Evolutionary conservation across 2,113 vertebrate species (phyloP).

Genomic region (Apistogramma diplotaenia): DNA sequence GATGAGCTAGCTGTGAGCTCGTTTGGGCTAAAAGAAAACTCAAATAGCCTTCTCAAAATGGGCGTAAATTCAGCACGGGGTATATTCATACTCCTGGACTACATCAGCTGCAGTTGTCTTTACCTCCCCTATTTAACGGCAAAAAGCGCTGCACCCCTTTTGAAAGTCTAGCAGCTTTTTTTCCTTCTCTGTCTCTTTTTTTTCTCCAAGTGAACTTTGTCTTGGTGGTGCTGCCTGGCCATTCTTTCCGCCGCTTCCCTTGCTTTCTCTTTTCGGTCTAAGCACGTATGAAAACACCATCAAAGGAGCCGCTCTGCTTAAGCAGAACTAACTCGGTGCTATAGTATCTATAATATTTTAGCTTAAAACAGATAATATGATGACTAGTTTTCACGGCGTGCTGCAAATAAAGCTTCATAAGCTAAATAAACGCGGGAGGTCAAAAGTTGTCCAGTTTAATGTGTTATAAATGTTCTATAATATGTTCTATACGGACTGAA

Average conservation of each 20-base stretch:
- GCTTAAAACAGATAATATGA: neutral
- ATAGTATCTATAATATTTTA: no score
- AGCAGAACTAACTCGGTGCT: neutral
- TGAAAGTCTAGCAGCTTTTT: conserved; percentile 71
- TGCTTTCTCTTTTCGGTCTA: neutral
- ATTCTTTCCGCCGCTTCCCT: conserved; percentile 64
- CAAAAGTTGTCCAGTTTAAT: neutral
- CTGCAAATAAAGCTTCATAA: neutral
- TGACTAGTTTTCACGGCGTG: neutral
- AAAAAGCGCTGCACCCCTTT: conserved; percentile 78
- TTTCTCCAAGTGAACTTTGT: conserved; percentile 74
- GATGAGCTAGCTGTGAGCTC: conserved; percentile 5
- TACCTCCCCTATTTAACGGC: conserved; percentile 77
- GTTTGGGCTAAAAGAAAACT: conserved; percentile 34
- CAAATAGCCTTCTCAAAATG: conserved; percentile 24
- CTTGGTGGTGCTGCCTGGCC: conserved; percentile 77
- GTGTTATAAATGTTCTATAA: neutral
- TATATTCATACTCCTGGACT: conserved; percentile 66
- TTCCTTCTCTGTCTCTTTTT: neutral
- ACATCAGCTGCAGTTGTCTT: conserved; percentile 78
- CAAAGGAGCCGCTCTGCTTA: neutral
- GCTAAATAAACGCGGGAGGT: neutral
- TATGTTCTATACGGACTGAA: neutral
- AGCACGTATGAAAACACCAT: neutral
- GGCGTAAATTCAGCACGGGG: conserved; percentile 25